Evolutionary conservation across 2,888 invertebrate genomes (phyloP).

Genomic region (Drosophila neotestacea): DNA sequence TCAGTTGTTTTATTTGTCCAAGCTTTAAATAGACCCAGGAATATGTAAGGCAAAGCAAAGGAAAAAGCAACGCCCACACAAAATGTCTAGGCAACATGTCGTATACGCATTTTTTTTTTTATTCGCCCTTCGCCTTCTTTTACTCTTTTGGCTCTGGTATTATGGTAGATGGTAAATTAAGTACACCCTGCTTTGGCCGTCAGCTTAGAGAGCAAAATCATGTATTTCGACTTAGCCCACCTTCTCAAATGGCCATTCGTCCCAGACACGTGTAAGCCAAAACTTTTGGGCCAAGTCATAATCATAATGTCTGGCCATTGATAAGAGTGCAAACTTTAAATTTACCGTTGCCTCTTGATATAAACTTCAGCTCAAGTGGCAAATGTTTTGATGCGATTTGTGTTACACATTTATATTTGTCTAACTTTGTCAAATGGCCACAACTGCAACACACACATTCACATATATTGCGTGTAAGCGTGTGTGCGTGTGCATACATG

Average conservation of each 20-base stretch:
- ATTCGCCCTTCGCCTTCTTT: conserved; percentile 11
- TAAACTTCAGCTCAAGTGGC: conserved; percentile 60
- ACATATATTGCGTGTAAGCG: neutral
- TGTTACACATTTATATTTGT: conserved; percentile 59
- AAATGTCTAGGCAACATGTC: conserved; percentile 59
- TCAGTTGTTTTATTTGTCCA: conserved; percentile 2
- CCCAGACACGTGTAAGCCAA: conserved; percentile 41
- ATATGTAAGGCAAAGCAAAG: conserved; percentile 12
- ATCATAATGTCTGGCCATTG: conserved; percentile 64
- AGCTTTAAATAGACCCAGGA: conserved; percentile 33
- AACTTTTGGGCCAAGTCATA: conserved; percentile 48
- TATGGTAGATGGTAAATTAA: conserved; percentile 31
- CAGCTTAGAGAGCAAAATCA: conserved; percentile 45
- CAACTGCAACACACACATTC: conserved; percentile 36
- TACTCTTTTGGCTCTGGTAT: conserved; percentile 5
- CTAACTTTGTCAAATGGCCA: conserved; percentile 58
- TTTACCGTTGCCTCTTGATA: conserved; percentile 34
- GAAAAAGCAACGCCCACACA: conserved; percentile 14
- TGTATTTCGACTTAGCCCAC: conserved; percentile 20
- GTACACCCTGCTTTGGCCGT: conserved; percentile 29
- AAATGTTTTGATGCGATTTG: conserved; percentile 67
- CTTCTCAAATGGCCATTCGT: conserved; percentile 8
- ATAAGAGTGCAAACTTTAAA: conserved; percentile 62
- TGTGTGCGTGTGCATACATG: conserved; percentile 14
- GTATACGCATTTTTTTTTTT: conserved; percentile 52